Conservation (phyloP, 2,888 invertebrate genomes). For the Pachliopta kotzebuea region DNA sequence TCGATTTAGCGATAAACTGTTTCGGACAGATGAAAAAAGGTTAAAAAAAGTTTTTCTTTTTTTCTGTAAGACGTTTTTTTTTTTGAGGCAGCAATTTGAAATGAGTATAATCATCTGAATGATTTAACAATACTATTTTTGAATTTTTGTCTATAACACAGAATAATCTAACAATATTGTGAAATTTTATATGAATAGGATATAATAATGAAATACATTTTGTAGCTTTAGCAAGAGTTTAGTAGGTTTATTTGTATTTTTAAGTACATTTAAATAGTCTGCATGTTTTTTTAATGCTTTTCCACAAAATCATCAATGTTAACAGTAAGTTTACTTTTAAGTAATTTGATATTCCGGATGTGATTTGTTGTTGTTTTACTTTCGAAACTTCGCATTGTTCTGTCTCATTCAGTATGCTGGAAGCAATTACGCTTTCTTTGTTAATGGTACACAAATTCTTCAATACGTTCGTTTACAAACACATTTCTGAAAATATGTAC, state of each 20-base stretch:
- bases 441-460: constrained; percentile 18
- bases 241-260: no score
- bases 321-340: background rate
- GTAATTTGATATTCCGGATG: constrained; percentile 34
- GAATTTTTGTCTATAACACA: no score
- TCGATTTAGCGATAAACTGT: background rate
- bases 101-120: background rate
- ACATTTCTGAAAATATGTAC: background rate
- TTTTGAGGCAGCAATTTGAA: background rate
- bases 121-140: no score
- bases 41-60: background rate
- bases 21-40: background rate
- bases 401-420: constrained; percentile 27
- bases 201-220: no score
- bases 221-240: no score
- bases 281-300: background rate
- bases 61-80: background rate
- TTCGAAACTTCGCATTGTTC: constrained; percentile 34
- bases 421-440: constrained; percentile 24
- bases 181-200: no score
- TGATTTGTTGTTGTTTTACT: constrained; percentile 38
- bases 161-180: no score
- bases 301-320: background rate
- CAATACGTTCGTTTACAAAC: background rate
- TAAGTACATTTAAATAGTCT: no score